Evolutionary conservation across 2,797 vertebrate species (phyloP).

Genomic region (Esox lucius): DNA sequence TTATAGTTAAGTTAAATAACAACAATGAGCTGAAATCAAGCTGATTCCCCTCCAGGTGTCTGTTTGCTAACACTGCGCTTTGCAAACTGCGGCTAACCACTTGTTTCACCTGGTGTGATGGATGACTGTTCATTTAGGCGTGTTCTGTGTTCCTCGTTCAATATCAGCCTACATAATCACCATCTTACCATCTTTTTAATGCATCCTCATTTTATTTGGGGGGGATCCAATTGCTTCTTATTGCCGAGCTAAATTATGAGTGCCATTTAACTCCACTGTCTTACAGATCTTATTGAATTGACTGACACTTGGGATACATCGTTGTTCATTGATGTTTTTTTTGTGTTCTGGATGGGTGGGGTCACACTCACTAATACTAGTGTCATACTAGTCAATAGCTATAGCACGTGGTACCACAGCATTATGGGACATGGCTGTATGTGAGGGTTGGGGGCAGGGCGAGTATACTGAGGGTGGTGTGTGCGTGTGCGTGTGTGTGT

Average conservation of each 20-base stretch:
- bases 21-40: not conserved
- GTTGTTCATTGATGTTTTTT: not conserved
- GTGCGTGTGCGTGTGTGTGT: too few species aligned
- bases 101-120: not conserved
- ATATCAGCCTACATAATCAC: conserved; percentile 46
- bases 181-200: conserved; percentile 50
- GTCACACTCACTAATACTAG: not conserved
- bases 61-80: not conserved
- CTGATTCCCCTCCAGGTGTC: not conserved
- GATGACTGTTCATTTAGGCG: not conserved
- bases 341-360: not conserved
- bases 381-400: too few species aligned
- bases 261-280: conserved; percentile 48
- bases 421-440: too few species aligned
- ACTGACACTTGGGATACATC: conserved; percentile 33
- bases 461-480: too few species aligned
- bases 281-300: conserved; percentile 50
- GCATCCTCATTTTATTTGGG: conserved; percentile 56
- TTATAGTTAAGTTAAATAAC: not conserved
- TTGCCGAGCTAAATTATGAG: conserved; percentile 50
- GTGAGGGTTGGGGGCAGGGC: too few species aligned
- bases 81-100: not conserved
- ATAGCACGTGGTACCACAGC: too few species aligned
- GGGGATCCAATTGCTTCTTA: conserved; percentile 56
- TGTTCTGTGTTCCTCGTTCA: conserved; percentile 31